Base-by-base conservation (phyloP, 2,888 invertebrate species). In the Poecilobothrus nobilitatus region DNA sequence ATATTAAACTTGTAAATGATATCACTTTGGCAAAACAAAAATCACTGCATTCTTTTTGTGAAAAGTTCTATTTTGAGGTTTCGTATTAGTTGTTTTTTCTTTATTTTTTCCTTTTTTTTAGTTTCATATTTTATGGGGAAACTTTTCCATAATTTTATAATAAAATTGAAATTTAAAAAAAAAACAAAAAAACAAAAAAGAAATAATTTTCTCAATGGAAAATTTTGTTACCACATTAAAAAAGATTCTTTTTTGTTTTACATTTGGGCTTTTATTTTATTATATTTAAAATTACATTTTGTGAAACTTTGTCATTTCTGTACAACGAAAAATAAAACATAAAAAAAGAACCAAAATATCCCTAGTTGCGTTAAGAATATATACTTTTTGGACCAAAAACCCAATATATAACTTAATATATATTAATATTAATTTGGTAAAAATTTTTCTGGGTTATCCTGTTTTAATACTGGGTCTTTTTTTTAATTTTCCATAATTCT, bases 121-220 rank as follows among this genome's bases (percentile, higher is more conserved):
- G 18, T 53, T 53, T 53, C 18, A 53, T 53, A 53, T 53, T 53
- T 53, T 53, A 53, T 53, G 53, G 18, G 53, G 18, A 53, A 53
- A 53, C 12, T 53, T 53, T 53, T 53, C 18, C 53, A 53, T 53
- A 53, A 53, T 53, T 53, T 53, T 53, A 53, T 53, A 53, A 53
- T 53, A 53, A 53, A 53, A 53, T 53, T 15, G 53, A 53, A 27
- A 27, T 27, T 27, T 27, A 27, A 4, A 27, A 27, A 27, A 27
- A 41, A 41, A 53, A 53, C 53, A 18, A 53, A 18, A 53, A 12
- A 53, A 15, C 9, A 41, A 41, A 41, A 41, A 27, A 53, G 3
- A 18, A 53, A 53, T 53, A 18, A 53, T 53, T 53, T 53, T 53
- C 53, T 12, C 53, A 53, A 53, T 2, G 18, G 12, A 53, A 15